phyloP scores from a whole-genome alignment of 1,140 invertebrate genomes.

The Dendroctonus valens region DNA sequence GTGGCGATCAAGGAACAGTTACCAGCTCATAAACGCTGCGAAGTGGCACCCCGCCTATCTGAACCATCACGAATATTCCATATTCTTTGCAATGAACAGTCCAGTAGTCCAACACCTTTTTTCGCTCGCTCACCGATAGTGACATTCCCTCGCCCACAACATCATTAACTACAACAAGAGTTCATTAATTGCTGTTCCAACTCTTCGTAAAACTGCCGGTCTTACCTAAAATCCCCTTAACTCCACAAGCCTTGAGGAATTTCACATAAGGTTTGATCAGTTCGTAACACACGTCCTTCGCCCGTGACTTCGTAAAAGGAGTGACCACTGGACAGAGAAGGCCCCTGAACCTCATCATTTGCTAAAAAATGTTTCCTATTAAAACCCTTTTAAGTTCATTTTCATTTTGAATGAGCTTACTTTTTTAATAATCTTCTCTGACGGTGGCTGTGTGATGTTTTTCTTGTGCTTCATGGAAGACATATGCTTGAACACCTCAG shows the following conservation, averaged over 20 bases:
- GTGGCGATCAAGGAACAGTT: slow-evolving; percentile 39
- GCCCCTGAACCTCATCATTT: slow-evolving; percentile 45
- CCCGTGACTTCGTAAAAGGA: slow-evolving; percentile 41
- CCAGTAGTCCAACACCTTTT: slow-evolving; percentile 68
- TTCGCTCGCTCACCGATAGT: slow-evolving; percentile 66
- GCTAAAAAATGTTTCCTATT: slow-evolving; percentile 33
- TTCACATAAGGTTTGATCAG: slow-evolving; percentile 62
- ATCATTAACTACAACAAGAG: slow-evolving; percentile 64
- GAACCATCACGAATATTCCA: slow-evolving; percentile 68
- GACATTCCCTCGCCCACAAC: slow-evolving; percentile 75
- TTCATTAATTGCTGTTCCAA: too few relatives aligned
- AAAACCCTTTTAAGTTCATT: neutral
- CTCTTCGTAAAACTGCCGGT: too few relatives aligned
- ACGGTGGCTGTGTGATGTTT: slow-evolving; percentile 34
- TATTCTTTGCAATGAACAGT: slow-evolving; percentile 55
- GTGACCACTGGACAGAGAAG: slow-evolving; percentile 44
- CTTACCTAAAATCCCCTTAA: slow-evolving; percentile 67
- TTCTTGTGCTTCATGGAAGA: slow-evolving; percentile 43
- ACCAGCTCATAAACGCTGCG: slow-evolving; percentile 71
- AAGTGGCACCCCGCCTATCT: slow-evolving; percentile 71
- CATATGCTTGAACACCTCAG: slow-evolving; percentile 46
- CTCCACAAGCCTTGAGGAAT: slow-evolving; percentile 57
- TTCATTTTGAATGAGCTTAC: slow-evolving; percentile 19
- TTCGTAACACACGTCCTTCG: slow-evolving; percentile 55
- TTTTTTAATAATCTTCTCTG: slow-evolving; percentile 32